phyloP scores from a whole-genome alignment of 2,797 vertebrate species.

The Nyctibius grandis region DNA sequence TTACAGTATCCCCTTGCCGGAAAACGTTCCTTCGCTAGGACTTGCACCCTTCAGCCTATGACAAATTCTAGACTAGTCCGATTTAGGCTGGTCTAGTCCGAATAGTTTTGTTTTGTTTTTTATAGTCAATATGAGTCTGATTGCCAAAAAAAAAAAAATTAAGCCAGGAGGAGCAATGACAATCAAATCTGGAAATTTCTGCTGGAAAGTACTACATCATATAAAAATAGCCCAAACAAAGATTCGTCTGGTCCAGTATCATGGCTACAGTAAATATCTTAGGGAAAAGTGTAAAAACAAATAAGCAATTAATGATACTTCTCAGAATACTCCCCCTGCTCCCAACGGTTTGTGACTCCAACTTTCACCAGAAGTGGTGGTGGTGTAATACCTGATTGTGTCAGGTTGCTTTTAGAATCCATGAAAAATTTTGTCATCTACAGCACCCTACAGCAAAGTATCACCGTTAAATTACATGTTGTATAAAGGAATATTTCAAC shows the following conservation, averaged over 20 bases:
- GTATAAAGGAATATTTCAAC: neutral
- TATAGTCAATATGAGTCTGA: neutral
- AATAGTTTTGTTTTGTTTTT: neutral
- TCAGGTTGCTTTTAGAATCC: neutral
- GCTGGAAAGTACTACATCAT: neutral
- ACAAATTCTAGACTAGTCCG: neutral
- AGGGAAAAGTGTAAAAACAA: neutral
- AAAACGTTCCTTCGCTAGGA: accelerated
- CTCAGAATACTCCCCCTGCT: neutral
- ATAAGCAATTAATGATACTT: neutral
- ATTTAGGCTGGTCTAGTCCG: neutral
- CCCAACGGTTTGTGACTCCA: neutral
- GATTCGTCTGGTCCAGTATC: neutral
- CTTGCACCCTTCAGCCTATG: neutral
- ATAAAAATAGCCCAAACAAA: neutral
- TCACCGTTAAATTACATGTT: neutral
- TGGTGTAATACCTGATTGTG: neutral
- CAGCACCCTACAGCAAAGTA: neutral
- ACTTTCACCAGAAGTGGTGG: neutral
- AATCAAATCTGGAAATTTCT: neutral
- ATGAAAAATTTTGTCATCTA: neutral
- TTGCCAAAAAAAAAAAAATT: neutral
- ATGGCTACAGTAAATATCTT: neutral
- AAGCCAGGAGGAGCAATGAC: neutral
- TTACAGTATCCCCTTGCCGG: neutral